A percentile compares a stretch with the other conserved stretches of the same genome.
Evolutionary conservation across 2,797 vertebrate species (phyloP).

Genomic region (Tamandua tetradactyla): DNA sequence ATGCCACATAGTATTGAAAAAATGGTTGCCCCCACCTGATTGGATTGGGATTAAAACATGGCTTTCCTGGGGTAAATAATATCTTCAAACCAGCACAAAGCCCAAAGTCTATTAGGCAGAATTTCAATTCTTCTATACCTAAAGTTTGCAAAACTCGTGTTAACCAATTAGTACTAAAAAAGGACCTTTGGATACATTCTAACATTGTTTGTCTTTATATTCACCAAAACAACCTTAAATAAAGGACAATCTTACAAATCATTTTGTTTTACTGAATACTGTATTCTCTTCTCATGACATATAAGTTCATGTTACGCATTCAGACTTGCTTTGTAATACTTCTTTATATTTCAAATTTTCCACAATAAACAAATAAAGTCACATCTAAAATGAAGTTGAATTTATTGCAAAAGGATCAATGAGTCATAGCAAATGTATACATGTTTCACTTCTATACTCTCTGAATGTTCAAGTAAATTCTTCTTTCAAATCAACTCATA

Average conservation of each 20-base stretch:
- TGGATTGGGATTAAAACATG: too few relatives aligned
- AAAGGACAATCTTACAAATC: not conserved
- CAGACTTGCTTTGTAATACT: not conserved
- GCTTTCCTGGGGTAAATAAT: too few relatives aligned
- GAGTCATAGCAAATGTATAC: slow-evolving; percentile 45
- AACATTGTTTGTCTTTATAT: not conserved
- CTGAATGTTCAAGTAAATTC: not conserved
- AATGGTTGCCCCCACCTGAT: too few relatives aligned
- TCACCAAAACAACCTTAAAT: not conserved
- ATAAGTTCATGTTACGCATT: not conserved
- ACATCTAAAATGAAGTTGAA: slow-evolving; percentile 46
- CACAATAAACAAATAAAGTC: not conserved
- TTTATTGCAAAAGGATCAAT: slow-evolving; percentile 48
- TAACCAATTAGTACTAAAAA: not conserved
- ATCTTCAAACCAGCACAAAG: too few relatives aligned
- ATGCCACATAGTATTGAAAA: too few relatives aligned
- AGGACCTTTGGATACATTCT: not conserved
- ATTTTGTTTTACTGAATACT: not conserved
- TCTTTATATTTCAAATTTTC: slow-evolving; percentile 23
- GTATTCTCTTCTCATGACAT: not conserved
- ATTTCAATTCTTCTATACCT: not conserved
- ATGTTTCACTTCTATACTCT: slow-evolving; percentile 53
- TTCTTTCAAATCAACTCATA: slow-evolving; percentile 34
- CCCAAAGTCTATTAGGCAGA: not conserved
- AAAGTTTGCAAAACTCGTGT: not conserved